These are phyloP conservation scores for Ennomos quercinarius DNA, from an alignment of 2,888 invertebrate species.

Conservation along the genomic window DNA sequence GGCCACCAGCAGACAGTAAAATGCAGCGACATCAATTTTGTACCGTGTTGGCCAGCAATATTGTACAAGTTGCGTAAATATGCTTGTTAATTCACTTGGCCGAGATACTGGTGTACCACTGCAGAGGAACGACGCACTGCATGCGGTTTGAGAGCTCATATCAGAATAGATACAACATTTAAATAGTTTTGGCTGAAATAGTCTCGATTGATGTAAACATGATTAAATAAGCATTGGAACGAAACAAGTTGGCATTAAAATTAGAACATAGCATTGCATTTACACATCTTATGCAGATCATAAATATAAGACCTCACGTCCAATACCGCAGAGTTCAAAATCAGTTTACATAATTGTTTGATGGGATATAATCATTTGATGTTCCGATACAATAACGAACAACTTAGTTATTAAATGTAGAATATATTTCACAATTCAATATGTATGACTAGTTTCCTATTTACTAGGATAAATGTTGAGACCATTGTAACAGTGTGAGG, in stretches of 20 bases:
- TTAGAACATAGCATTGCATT: neutral
- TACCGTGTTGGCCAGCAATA: too few species aligned
- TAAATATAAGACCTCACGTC: slow-evolving; percentile 13
- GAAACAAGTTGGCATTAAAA: neutral
- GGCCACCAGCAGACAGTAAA: too few species aligned
- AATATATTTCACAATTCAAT: slow-evolving; percentile 12
- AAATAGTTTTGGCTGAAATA: too few species aligned
- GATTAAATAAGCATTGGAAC: neutral
- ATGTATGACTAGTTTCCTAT: slow-evolving; percentile 27
- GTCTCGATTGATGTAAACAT: slow-evolving; percentile 3
- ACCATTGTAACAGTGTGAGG: slow-evolving; percentile 3
- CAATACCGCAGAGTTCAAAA: slow-evolving; percentile 31
- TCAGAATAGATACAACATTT: too few species aligned
- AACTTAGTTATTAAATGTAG: slow-evolving; percentile 25
- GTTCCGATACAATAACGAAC: slow-evolving; percentile 28
- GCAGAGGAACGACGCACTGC: too few species aligned
- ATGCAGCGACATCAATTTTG: too few species aligned
- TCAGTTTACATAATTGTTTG: slow-evolving; percentile 26
- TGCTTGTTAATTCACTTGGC: too few species aligned
- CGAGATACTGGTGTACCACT: too few species aligned
- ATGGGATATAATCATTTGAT: slow-evolving; percentile 11
- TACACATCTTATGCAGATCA: neutral
- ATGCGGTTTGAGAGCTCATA: too few species aligned
- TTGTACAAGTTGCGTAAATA: too few species aligned
- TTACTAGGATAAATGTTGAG: slow-evolving; percentile 17